phyloP scores from a whole-genome alignment of 2,888 invertebrate genomes.

The Chloromyia formosa region DNA sequence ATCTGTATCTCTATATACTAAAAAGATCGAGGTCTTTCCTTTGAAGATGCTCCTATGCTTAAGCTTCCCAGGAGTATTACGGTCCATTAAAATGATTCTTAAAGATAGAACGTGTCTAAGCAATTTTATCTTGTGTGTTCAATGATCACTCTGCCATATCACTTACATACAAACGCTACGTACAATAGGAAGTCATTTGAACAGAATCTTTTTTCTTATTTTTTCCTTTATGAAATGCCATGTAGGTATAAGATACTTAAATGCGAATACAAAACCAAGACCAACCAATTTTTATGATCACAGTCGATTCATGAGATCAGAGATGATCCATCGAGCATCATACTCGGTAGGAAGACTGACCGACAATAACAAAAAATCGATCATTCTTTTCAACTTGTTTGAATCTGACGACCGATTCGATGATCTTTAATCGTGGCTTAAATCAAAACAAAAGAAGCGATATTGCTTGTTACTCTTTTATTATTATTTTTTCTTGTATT shows the following conservation, averaged over 20 bases:
- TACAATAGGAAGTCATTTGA: conserved; percentile 36
- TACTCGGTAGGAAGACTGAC: background rate
- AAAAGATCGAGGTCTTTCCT: conserved; percentile 2
- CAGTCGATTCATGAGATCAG: background rate
- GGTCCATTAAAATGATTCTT: conserved; percentile 33
- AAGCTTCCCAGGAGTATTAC: conserved; percentile 39
- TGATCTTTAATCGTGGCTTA: conserved; percentile 37
- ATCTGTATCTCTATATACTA: background rate
- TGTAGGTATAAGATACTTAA: background rate
- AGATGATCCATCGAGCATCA: too few species aligned
- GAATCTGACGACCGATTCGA: conserved; percentile 35
- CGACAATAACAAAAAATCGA: background rate
- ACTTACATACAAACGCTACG: background rate
- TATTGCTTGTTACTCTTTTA: background rate
- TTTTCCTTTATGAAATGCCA: background rate
- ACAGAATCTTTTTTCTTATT: conserved; percentile 13
- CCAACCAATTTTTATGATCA: conserved; percentile 12
- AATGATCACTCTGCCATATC: conserved; percentile 15
- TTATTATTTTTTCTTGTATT: background rate
- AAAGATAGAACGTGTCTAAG: conserved; percentile 37
- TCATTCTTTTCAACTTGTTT: conserved; percentile 41
- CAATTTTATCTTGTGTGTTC: conserved; percentile 24
- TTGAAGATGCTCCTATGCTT: background rate
- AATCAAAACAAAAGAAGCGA: conserved; percentile 41
- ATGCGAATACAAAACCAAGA: background rate